Evolutionary conservation across 2,888 invertebrate genomes (phyloP).

Genomic region (Drepana falcataria): DNA sequence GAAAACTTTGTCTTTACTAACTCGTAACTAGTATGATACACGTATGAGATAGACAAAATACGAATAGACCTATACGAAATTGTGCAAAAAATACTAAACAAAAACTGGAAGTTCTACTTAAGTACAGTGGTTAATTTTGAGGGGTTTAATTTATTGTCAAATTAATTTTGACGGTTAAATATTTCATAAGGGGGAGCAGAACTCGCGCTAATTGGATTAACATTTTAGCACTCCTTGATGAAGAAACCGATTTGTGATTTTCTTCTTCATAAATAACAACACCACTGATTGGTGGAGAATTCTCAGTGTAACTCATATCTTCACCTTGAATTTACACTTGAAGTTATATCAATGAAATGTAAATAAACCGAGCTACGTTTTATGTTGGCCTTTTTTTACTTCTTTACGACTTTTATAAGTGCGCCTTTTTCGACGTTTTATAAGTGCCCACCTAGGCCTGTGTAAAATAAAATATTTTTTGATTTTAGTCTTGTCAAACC

Average conservation of each 20-base stretch:
- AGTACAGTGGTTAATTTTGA: constrained; percentile 6
- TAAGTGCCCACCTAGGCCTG: too few relatives aligned
- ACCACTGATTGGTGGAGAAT: neutral
- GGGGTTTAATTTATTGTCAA: constrained; percentile 53
- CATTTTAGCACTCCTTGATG: constrained; percentile 57
- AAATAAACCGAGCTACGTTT: too few relatives aligned
- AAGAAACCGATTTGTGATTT: constrained; percentile 52
- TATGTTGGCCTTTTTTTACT: too few relatives aligned
- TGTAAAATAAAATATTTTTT: too few relatives aligned
- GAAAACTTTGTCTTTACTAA: constrained; percentile 35
- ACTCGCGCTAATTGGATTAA: constrained; percentile 63
- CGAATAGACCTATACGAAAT: too few relatives aligned
- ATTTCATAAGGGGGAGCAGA: constrained; percentile 47
- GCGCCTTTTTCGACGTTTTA: too few relatives aligned
- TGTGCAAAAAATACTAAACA: too few relatives aligned
- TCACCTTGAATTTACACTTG: too few relatives aligned
- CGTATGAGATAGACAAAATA: neutral
- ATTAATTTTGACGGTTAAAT: constrained; percentile 59
- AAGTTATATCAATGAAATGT: too few relatives aligned
- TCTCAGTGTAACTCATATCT: too few relatives aligned
- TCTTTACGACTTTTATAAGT: too few relatives aligned
- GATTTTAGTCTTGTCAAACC: too few relatives aligned
- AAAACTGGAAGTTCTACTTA: neutral
- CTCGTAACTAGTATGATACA: constrained; percentile 14
- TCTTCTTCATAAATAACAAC: constrained; percentile 18